These are phyloP conservation scores for Formica selysi DNA, from an alignment of 1,140 invertebrate species.

Conservation along the genomic window DNA sequence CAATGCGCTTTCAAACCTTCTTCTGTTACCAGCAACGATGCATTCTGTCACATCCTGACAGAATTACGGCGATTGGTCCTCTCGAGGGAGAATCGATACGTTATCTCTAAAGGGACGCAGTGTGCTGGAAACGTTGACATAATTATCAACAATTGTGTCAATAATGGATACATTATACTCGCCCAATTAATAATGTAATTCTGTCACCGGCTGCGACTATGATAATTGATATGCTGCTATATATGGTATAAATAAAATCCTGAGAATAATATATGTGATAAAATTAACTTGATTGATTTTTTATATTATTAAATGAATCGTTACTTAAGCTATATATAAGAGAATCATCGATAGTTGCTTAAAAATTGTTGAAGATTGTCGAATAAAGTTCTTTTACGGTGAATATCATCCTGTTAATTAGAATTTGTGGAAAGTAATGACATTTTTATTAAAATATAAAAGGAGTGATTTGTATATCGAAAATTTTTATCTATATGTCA, in stretches of 20 bases:
- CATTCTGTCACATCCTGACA: not conserved
- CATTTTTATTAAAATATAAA: not conserved
- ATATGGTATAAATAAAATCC: not conserved
- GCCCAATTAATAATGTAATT: slow-evolving; percentile 40
- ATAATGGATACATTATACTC: slow-evolving; percentile 51
- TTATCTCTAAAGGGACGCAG: slow-evolving; percentile 22
- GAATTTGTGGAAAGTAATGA: not conserved
- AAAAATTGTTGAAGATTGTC: not conserved
- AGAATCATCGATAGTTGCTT: slow-evolving; percentile 7
- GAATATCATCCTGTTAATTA: not conserved
- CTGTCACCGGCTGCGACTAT: not conserved
- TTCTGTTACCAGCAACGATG: not conserved
- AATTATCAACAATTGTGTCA: slow-evolving; percentile 35
- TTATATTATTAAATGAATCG: not conserved
- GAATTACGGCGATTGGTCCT: slow-evolving; percentile 23
- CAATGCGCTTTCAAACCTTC: slow-evolving; percentile 26
- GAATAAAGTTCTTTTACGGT: not conserved
- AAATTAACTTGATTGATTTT: not conserved
- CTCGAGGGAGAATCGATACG: slow-evolving; percentile 9
- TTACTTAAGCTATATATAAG: not conserved
- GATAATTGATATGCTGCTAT: slow-evolving; percentile 28
- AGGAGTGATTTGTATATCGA: not conserved
- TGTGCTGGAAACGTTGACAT: slow-evolving; percentile 39
- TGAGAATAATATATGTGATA: slow-evolving; percentile 1
- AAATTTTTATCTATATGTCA: not conserved